Evolutionary conservation across 2,797 vertebrate genomes (phyloP).

Genomic region (Pristis pectinata): DNA sequence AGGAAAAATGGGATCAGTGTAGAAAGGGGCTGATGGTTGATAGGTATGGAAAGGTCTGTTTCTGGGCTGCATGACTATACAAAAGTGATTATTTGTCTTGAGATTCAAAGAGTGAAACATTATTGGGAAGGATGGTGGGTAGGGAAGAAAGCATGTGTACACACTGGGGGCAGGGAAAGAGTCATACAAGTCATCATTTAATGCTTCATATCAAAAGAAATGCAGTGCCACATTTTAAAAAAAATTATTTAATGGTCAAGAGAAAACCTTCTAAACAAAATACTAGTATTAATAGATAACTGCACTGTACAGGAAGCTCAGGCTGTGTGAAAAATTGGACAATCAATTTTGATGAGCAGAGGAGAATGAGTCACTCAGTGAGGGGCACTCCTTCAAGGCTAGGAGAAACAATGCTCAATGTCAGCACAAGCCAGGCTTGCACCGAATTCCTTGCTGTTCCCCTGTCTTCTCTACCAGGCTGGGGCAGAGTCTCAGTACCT

Average conservation of each 20-base stretch:
- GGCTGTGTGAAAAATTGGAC: neutral
- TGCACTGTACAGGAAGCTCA: neutral
- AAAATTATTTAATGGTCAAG: slow-evolving; percentile 19
- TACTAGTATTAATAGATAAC: neutral
- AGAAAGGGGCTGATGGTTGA: too few species aligned
- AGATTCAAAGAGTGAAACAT: neutral
- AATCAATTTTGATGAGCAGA: neutral
- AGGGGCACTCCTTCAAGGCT: neutral
- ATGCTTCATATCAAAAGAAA: neutral
- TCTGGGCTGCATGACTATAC: too few species aligned
- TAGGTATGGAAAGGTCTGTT: too few species aligned
- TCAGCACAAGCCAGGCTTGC: neutral
- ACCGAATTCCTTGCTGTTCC: too few species aligned
- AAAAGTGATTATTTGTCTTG: neutral
- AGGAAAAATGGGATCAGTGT: too few species aligned
- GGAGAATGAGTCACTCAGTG: neutral
- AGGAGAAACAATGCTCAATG: neutral
- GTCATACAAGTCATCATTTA: neutral
- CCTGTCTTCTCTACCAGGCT: neutral
- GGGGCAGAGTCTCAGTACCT: neutral
- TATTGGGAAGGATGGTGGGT: too few species aligned
- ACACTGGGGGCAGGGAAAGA: neutral
- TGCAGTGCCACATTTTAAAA: neutral
- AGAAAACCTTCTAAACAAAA: slow-evolving; percentile 1
- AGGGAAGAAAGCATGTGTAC: neutral